A percentile compares a stretch with the other conserved stretches of the same genome.
These are phyloP conservation scores for Andrena bucephala DNA, from an alignment of 2,888 invertebrate species.

Conservation along the genomic window DNA sequence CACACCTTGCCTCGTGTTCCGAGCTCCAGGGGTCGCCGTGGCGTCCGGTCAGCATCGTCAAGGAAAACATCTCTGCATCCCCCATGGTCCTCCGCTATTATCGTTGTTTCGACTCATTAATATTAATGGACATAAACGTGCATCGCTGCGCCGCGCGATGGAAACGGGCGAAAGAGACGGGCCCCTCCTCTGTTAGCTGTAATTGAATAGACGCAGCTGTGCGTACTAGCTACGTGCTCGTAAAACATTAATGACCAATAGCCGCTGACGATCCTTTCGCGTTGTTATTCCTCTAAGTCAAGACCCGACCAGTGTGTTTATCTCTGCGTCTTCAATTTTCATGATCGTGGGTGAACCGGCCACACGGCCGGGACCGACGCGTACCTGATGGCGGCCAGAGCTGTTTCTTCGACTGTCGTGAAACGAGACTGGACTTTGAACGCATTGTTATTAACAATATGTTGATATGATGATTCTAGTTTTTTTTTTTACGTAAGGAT, in stretches of 20 bases:
- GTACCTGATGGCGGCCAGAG: conserved; percentile 11
- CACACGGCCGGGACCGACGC: conserved; percentile 23
- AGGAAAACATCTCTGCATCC: conserved; percentile 62
- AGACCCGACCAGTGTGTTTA: conserved; percentile 56
- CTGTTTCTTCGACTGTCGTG: background rate
- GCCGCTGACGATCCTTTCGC: conserved; percentile 74
- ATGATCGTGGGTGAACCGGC: conserved; percentile 56
- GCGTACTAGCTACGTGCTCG: conserved; percentile 72
- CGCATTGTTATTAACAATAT: background rate
- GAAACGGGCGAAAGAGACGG: conserved; percentile 43
- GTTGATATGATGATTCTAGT: too few relatives aligned
- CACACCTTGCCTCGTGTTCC: background rate
- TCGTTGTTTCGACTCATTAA: conserved; percentile 79
- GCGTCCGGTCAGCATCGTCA: conserved; percentile 36
- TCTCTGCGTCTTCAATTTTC: conserved; percentile 62
- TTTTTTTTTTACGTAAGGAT: too few relatives aligned
- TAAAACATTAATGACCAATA: conserved; percentile 80
- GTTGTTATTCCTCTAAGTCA: conserved; percentile 73
- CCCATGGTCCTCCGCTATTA: conserved; percentile 76
- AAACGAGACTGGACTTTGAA: conserved; percentile 2
- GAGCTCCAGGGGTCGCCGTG: conserved; percentile 20
- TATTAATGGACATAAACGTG: conserved; percentile 79
- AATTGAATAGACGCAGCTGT: conserved; percentile 81
- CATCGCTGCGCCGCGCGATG: conserved; percentile 61
- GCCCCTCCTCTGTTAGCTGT: conserved; percentile 66